Percentiles rank a stretch among this genome's conserved stretches.
Evolutionary conservation across 2,113 vertebrate genomes (phyloP).

Genomic region (Lagopus muta): DNA sequence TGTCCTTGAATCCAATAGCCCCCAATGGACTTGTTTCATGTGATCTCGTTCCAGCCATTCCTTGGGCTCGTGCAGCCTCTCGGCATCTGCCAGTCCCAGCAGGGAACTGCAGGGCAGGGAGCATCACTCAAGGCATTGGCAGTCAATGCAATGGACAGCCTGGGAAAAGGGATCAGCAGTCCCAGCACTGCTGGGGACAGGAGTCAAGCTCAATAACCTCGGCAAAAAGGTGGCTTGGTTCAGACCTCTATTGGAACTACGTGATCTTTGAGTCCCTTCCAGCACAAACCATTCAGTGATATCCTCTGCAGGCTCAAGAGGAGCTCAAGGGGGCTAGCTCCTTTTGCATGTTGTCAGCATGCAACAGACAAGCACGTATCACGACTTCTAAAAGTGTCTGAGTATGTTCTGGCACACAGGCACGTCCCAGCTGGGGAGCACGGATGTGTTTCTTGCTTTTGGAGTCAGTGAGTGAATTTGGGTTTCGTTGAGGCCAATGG

Average conservation of each 20-base stretch:
- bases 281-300: too few relatives aligned
- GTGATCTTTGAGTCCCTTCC: too few relatives aligned
- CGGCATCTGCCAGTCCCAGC: background rate
- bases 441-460: background rate
- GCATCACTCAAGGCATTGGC: fast-evolving
- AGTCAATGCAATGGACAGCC: background rate
- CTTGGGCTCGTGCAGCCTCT: fast-evolving
- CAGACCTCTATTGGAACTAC: too few relatives aligned
- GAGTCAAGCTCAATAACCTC: background rate
- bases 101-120: background rate
- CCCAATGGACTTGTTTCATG: background rate
- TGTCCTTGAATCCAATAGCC: background rate
- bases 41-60: background rate
- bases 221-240: background rate
- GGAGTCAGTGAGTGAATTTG: background rate
- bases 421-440: background rate
- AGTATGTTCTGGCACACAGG: background rate
- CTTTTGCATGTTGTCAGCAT: background rate
- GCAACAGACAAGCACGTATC: fast-evolving
- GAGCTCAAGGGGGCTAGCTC: background rate
- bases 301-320: background rate
- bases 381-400: background rate
- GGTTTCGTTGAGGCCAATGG: background rate
- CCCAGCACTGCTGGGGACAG: background rate
- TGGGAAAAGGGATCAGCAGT: background rate